A percentile compares a stretch with the other conserved stretches of the same genome.
These are phyloP conservation scores for Hyalella azteca DNA, from an alignment of 2,888 invertebrate genomes.

Conservation along the genomic window DNA sequence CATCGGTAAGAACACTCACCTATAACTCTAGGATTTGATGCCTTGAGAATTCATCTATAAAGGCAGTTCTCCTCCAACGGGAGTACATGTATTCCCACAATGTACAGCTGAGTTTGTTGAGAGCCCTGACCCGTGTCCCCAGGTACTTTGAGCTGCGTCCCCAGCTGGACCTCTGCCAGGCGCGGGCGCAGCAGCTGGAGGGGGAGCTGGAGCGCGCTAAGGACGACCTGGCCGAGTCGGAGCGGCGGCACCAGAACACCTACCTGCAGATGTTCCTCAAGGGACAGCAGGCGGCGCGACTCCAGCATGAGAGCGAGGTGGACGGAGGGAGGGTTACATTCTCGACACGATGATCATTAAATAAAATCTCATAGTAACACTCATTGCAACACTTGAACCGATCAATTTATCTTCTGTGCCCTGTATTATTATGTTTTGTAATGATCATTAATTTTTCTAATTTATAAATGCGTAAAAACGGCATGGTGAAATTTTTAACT, in stretches of 20 bases:
- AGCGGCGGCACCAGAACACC: constrained; percentile 73
- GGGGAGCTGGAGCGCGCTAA: constrained; percentile 75
- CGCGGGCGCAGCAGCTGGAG: constrained; percentile 72
- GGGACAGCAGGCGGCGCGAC: constrained; percentile 79
- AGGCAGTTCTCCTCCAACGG: no score
- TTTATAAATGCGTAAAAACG: no score
- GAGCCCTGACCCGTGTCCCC: constrained; percentile 58
- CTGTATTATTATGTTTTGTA: not conserved
- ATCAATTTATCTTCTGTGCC: not conserved
- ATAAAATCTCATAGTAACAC: not conserved
- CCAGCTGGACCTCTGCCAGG: constrained; percentile 69
- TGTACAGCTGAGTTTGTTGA: not conserved
- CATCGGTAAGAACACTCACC: no score
- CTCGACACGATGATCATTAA: not conserved
- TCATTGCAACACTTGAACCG: not conserved
- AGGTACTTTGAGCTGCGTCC: constrained; percentile 75
- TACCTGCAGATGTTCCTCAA: constrained; percentile 84
- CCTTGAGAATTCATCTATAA: no score
- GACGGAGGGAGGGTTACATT: no score
- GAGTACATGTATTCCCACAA: no score
- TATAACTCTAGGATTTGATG: no score
- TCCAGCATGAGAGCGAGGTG: constrained; percentile 75
- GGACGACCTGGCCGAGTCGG: constrained; percentile 76
- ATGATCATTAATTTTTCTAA: no score
- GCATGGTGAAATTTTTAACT: no score